Evolutionary conservation across 2,888 invertebrate genomes (phyloP), one percentile per base, ranked within the genome.

Genomic region (Pyralis farinalis): DNA sequence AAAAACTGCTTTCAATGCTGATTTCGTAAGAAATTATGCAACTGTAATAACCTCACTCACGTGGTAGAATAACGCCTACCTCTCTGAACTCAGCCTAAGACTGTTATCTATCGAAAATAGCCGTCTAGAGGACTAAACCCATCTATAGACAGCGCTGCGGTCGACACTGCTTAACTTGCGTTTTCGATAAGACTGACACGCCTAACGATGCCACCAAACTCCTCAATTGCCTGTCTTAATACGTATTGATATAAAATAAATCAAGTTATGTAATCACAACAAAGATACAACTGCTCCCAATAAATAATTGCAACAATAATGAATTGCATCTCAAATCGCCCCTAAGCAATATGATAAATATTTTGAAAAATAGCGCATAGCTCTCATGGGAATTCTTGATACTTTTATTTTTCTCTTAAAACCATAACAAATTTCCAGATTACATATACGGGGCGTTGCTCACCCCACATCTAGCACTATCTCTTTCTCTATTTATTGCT

Each of bases 381-480:
- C 58, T 68, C 87, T 67, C 84, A 45, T 42, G 86, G 76, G 86
- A 76, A 60, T 67, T 63, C 42, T 39, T 40, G 39, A 51, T 54
- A 53, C 65, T 63, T 58, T 62, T 69, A 72, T 76, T 76, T 77
- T 75, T 76, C 76, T 71, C 72, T 67, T 81, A 76, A 81, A 83
- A 82, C 83, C 85, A 79, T 85, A 85, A 83, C 84, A 81, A 87
- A 87, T 87, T 84, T 71, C 77, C 77, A 80, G 80, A 87, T 85
- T 80, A 83, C 77, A 73, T 61, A 65, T 61, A 55, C 58, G 59
- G 63, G 60, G 56, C 27, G 35, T 5, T 53, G 55, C 57, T 63
- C 71, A 67, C 70, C 66, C 63, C 67, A 63, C 67, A 25, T 25
- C 7, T 25, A 25, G 25, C 25, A 75, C 74, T 73, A 59, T 71